Evolutionary conservation across 2,113 vertebrate species (phyloP).

Genomic region (Phylloscopus whistleri): DNA sequence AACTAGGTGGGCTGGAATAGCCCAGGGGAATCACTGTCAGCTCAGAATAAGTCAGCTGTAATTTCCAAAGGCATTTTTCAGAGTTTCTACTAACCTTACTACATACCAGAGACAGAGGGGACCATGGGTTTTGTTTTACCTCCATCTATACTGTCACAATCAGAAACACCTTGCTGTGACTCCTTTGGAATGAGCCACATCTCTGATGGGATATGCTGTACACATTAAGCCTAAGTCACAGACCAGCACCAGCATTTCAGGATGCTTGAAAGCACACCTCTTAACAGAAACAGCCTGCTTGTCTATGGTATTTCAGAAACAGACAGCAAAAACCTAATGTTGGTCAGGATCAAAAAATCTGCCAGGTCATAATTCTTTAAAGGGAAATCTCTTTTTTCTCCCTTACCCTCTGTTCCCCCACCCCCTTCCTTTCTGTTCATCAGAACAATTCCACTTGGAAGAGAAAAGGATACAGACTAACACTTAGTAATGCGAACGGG

Average conservation of each 20-base stretch:
- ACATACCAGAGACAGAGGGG: background rate
- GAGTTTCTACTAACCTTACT: background rate
- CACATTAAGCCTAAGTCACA: background rate
- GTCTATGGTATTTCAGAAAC: background rate
- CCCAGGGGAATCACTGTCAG: background rate
- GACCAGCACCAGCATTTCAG: background rate
- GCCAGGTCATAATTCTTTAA: background rate
- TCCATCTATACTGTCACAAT: background rate
- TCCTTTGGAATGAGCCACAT: background rate
- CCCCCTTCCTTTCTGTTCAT: background rate
- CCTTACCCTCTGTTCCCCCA: fast-evolving
- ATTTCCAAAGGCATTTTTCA: background rate
- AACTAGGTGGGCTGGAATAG: background rate
- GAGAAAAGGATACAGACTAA: background rate
- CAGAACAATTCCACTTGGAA: background rate
- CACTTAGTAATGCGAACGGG: background rate
- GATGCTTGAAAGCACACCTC: background rate
- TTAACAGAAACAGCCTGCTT: background rate
- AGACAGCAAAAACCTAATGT: background rate
- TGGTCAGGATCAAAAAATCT: background rate
- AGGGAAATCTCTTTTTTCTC: background rate
- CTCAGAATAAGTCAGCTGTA: background rate
- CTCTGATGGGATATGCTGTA: background rate
- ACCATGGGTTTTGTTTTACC: background rate
- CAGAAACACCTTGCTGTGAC: background rate